Percentiles rank a stretch among this genome's conserved stretches.
Conservation (phyloP, 2,888 invertebrate species). For the Tipula unca region DNA sequence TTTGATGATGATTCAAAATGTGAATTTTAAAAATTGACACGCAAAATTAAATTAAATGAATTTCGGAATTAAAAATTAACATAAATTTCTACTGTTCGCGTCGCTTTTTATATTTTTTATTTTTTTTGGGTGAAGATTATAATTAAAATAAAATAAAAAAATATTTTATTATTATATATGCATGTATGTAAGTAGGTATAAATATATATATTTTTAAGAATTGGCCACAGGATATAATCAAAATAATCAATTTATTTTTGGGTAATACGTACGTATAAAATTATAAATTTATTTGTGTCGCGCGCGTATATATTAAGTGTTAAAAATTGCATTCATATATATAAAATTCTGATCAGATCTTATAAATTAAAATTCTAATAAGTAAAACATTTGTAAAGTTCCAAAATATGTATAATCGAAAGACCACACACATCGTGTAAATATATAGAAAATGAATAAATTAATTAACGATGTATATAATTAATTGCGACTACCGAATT, state of each 20-base stretch:
- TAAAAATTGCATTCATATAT: neutral
- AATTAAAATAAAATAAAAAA: neutral
- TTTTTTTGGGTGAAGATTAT: neutral
- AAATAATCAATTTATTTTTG: conserved; percentile 1
- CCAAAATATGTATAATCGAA: neutral
- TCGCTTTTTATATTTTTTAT: too few species aligned
- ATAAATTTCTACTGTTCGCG: neutral
- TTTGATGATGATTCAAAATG: neutral
- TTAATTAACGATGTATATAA: neutral
- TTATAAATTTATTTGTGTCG: neutral
- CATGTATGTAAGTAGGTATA: neutral
- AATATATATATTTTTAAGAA: neutral
- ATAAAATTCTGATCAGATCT: neutral
- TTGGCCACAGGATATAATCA: neutral
- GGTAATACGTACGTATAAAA: neutral
- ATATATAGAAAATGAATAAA: neutral
- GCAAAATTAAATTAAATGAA: neutral
- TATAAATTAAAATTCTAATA: neutral
- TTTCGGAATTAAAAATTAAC: neutral
- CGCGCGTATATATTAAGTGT: neutral
- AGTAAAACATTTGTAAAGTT: neutral
- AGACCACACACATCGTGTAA: neutral
- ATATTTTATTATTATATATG: neutral
- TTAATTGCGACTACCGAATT: neutral
- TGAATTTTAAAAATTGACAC: neutral